Evolutionary conservation across 2,888 invertebrate genomes (phyloP), one percentile per base, ranked within the genome.

Genomic region (Dynastes tityus): DNA sequence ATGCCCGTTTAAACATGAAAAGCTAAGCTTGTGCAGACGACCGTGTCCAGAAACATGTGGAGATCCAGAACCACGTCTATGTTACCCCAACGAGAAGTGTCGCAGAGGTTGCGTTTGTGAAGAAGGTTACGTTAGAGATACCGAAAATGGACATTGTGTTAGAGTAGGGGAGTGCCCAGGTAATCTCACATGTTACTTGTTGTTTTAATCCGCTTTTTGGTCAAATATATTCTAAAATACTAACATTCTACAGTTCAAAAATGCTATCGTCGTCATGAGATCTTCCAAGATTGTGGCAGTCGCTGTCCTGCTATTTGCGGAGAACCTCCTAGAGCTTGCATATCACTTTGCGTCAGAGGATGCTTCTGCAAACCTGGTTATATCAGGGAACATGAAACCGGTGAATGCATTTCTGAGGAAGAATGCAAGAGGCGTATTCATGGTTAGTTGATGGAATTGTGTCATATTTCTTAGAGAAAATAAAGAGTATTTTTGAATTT

Each of bases 281-380:
- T 16, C 8, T 53, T 16, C 6, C 5, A 53, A 53, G 53, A 53
- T 3, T 53, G 53, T n/a, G 53, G 53, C 4, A n/a, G 4, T 13
- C 3, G 2, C 2, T 53, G 53, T 64, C 64, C 29, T 9, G 32
- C 32, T 13, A 13, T 29, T 13, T 64, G 64, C 13, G n/a, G 32
- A n/a, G 37, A 64, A 37, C 11, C n/a, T 11, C 29, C 9, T 1
- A 32, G 27, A 40, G 2, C 11, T 9, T 76, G 76, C 40, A 67
- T 49, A 51, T 11, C 9, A 13, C 2, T 13, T 8, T 76, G 76
- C 16, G 32, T 8, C 13, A 11, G 27, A 49, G 73, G 73, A 29
- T 77, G 79, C n/a, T 27, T 45, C 9, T 76, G 76, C 22, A 63
- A 70, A 64, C 53, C 64, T 13, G 76, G 76, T 9, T 79, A 22